Conservation (phyloP, 2,888 invertebrate species). For the Drosophila robusta region DNA sequence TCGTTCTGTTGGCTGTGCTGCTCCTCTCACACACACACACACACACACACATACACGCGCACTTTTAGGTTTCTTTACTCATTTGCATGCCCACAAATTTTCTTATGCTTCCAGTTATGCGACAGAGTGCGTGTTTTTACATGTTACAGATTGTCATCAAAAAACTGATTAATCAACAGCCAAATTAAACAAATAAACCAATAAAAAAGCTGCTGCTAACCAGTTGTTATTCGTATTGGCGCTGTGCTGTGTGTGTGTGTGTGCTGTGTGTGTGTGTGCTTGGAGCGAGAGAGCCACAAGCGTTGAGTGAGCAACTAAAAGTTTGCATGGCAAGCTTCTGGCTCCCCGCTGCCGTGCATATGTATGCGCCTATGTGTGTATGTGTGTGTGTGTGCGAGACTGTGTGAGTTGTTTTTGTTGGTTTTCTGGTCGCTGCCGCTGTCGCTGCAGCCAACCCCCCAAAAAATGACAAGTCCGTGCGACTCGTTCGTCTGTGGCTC, state of each 20-base stretch:
- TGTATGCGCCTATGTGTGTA: conserved; percentile 7
- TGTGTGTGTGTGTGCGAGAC: conserved; percentile 6
- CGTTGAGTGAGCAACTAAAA: conserved; percentile 48
- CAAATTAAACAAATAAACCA: conserved; percentile 54
- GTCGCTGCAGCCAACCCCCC: conserved; percentile 60
- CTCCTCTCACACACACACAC: conserved; percentile 14
- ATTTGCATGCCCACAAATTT: conserved; percentile 43
- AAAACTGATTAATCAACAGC: conserved; percentile 53
- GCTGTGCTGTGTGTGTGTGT: conserved; percentile 9
- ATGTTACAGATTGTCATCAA: conserved; percentile 54
- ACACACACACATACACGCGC: not conserved
- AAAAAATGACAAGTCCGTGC: conserved; percentile 60
- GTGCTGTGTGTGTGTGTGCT: conserved; percentile 23
- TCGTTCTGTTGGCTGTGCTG: conserved; percentile 37
- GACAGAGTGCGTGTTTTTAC: conserved; percentile 38
- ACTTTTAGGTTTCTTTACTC: conserved; percentile 25
- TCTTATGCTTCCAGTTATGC: conserved; percentile 47
- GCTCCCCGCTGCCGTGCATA: conserved; percentile 20
- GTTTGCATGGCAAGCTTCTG: conserved; percentile 40
- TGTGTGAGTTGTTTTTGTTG: conserved; percentile 19
- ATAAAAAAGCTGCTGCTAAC: conserved; percentile 54
- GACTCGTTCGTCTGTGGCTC: conserved; percentile 71
- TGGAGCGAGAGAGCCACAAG: conserved; percentile 38
- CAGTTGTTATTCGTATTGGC: conserved; percentile 29
- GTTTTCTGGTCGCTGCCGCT: conserved; percentile 35